phyloP scores from a whole-genome alignment of 2,797 vertebrate genomes.

The Sebastes goodei region DNA sequence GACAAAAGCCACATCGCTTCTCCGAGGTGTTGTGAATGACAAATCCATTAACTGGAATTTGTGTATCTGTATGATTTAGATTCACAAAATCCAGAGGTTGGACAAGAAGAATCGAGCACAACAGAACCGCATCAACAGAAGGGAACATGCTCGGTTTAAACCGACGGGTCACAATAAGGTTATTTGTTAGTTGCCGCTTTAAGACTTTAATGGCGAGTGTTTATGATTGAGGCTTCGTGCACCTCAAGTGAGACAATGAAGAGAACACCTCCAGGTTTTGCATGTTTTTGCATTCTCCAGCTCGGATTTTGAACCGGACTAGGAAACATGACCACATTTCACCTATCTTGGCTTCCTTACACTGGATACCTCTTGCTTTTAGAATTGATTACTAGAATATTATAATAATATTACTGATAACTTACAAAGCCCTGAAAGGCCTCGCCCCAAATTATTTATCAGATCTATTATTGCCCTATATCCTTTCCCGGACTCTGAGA shows the following conservation, averaged over 20 bases:
- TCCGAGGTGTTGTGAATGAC: conserved; percentile 48
- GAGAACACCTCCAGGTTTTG: neutral
- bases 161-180: neutral
- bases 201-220: neutral
- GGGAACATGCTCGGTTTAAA: neutral
- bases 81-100: conserved; percentile 9
- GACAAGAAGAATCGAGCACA: neutral
- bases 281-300: neutral
- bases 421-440: no score
- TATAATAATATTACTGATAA: no score
- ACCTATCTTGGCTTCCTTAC: no score
- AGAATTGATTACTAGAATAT: no score
- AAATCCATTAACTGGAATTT: conserved; percentile 65
- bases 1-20: conserved; percentile 39
- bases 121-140: neutral
- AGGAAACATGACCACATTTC: no score
- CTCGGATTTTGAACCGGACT: no score
- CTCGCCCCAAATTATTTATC: no score
- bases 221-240: neutral
- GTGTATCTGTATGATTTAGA: conserved; percentile 32
- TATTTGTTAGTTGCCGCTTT: neutral
- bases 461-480: no score
- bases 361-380: no score
- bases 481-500: no score
- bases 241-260: neutral